Percentiles rank a stretch among this genome's conserved stretches.
Conservation (phyloP, 2,797 vertebrate species). For the Sebastes iracundus region DNA sequence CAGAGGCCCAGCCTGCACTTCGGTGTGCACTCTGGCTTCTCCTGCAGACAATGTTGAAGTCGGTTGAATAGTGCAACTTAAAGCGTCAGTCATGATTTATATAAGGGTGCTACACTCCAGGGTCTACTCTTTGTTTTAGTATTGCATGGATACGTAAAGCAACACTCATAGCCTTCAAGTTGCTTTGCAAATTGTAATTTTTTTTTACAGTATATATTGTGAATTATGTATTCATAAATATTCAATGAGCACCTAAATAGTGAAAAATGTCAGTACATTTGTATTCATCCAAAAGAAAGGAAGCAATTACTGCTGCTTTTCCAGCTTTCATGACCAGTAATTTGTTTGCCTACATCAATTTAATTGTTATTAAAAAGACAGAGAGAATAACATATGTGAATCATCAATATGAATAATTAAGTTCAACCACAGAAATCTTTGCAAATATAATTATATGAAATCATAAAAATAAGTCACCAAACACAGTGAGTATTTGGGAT, state of each 20-base stretch:
- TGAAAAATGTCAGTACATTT: not conserved
- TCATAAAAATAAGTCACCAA: not conserved
- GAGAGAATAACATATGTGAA: not conserved
- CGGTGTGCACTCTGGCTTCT: conserved; percentile 65
- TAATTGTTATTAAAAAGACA: not conserved
- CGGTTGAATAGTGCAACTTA: not conserved
- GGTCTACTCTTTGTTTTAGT: not conserved
- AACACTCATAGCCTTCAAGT: not conserved
- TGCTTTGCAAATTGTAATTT: not conserved
- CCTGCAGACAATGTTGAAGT: conserved; percentile 53
- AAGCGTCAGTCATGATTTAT: not conserved
- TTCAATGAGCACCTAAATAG: not conserved
- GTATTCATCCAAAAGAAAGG: not conserved
- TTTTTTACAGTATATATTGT: not conserved
- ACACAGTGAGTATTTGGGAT: not conserved
- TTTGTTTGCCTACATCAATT: not conserved
- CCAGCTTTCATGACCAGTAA: not conserved
- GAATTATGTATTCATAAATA: not conserved
- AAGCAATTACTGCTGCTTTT: not conserved
- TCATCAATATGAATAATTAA: not conserved
- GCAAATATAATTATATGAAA: not conserved
- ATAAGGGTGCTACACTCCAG: not conserved
- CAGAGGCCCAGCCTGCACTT: conserved; percentile 77
- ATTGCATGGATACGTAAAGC: not conserved
- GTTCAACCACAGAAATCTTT: not conserved